These are phyloP conservation scores for Clamator glandarius DNA, from an alignment of 2,797 vertebrate species.

Conservation along the genomic window DNA sequence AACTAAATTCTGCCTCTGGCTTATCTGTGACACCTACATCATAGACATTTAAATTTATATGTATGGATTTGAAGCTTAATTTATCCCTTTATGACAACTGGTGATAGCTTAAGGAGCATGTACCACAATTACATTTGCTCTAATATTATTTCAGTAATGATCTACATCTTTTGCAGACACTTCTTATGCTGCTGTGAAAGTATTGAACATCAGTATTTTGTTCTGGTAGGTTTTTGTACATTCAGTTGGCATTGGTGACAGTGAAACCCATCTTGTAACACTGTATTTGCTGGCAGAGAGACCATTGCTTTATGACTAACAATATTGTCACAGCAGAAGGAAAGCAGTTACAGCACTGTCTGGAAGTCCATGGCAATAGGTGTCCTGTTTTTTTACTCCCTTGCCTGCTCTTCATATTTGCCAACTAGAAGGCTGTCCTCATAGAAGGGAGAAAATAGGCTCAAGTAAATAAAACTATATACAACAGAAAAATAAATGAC, in stretches of 20 bases:
- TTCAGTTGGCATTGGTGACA: background rate
- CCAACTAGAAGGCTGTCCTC: background rate
- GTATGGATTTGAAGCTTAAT: background rate
- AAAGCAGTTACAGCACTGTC: background rate
- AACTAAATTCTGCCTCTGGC: background rate
- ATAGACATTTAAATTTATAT: background rate
- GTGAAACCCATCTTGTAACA: background rate
- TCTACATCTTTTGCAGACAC: background rate
- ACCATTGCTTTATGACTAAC: rapidly evolving
- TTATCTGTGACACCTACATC: background rate
- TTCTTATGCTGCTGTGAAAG: background rate
- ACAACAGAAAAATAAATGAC: background rate
- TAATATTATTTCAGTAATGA: background rate
- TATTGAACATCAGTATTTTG: background rate
- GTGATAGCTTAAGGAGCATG: background rate
- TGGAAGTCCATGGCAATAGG: background rate
- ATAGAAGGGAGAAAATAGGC: background rate
- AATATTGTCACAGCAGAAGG: background rate
- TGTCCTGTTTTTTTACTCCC: background rate
- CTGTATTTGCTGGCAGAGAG: background rate
- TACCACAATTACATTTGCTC: background rate
- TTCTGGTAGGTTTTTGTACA: background rate
- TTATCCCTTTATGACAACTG: background rate
- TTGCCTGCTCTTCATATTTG: background rate
- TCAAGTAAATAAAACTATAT: background rate